A percentile compares a stretch with the other conserved stretches of the same genome.
These are phyloP conservation scores for Samia ricini DNA, from an alignment of 1,140 invertebrate genomes.

Conservation along the genomic window DNA sequence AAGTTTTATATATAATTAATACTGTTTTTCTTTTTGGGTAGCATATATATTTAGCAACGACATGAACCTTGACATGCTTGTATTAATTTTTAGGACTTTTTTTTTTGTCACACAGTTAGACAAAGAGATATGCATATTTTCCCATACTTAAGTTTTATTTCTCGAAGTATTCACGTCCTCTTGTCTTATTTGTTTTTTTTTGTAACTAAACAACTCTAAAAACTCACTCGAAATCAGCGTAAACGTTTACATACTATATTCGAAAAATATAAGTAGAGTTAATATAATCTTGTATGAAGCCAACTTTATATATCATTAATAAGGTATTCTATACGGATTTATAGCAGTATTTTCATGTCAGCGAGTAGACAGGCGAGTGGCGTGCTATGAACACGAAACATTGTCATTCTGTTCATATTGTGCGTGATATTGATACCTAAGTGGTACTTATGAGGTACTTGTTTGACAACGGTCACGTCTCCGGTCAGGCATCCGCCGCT, in stretches of 20 bases:
- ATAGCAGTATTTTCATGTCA: conserved; percentile 36
- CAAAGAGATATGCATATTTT: background rate
- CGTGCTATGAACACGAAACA: conserved; percentile 25
- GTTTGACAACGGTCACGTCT: conserved; percentile 3
- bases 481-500: conserved; percentile 8
- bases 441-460: conserved; percentile 6
- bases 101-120: background rate
- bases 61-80: conserved; percentile 37
- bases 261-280: no score
- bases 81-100: conserved; percentile 1
- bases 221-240: no score
- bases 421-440: conserved; percentile 18
- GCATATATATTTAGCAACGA: conserved; percentile 50
- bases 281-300: no score
- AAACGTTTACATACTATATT: no score
- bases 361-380: conserved; percentile 25
- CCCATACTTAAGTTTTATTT: background rate
- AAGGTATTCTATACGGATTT: conserved; percentile 21
- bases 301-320: background rate
- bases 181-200: background rate
- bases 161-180: background rate
- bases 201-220: no score
- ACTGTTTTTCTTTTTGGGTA: conserved; percentile 68
- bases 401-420: conserved; percentile 21
- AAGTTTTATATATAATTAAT: conserved; percentile 71